These are phyloP conservation scores for Andrena haemorrhoa DNA, from an alignment of 2,888 invertebrate genomes.

Conservation along the genomic window DNA sequence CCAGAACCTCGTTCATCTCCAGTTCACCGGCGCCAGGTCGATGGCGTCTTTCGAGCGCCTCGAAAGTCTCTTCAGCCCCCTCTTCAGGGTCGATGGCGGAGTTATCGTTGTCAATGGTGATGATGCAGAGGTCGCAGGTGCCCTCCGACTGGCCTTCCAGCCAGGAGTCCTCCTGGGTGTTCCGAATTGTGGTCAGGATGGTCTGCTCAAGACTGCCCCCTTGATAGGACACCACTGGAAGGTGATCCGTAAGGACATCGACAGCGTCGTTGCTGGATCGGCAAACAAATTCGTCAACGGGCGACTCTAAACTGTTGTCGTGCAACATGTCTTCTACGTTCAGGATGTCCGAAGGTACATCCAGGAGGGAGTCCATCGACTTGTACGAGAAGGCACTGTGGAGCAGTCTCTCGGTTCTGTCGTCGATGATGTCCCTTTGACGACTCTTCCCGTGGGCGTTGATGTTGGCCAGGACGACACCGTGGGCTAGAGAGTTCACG, in stretches of 20 bases:
- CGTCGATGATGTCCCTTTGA: conserved; percentile 13
- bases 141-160: not conserved
- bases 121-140: not conserved
- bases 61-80: not conserved
- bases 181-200: not conserved
- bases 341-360: not conserved
- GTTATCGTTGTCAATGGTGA: not conserved
- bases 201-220: not conserved
- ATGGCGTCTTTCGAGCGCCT: not conserved
- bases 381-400: conserved; percentile 12
- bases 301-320: not conserved
- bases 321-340: not conserved
- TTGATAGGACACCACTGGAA: not conserved
- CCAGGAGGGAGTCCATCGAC: not conserved
- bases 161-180: not conserved
- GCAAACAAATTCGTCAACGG: conserved; percentile 3
- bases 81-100: not conserved
- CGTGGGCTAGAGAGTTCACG: not conserved
- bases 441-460: not conserved
- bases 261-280: not conserved
- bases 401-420: not conserved
- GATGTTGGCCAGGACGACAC: conserved; percentile 5
- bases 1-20: not conserved
- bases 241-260: not conserved
- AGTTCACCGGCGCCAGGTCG: not conserved